phyloP scores from a whole-genome alignment of 2,797 vertebrate genomes.

The Danionella dracula region DNA sequence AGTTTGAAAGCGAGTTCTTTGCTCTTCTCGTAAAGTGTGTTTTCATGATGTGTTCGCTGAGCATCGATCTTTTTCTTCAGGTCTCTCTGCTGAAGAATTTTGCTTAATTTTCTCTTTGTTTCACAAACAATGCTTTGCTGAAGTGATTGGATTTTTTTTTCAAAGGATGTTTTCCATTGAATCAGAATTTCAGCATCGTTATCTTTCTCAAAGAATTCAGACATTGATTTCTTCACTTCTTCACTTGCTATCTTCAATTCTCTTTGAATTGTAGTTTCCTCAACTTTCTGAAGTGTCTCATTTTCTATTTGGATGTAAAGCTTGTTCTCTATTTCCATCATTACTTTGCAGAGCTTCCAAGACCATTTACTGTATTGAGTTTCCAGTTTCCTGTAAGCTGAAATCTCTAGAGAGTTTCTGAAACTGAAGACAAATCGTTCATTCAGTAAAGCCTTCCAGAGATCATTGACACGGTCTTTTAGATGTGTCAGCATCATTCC shows the following conservation, averaged over 20 bases:
- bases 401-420: conserved; percentile 66
- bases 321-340: not conserved
- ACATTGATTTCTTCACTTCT: conserved; percentile 42
- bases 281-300: too few relatives aligned
- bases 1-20: conserved; percentile 45
- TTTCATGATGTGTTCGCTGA: conserved; percentile 39
- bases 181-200: conserved; percentile 44
- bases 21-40: conserved; percentile 41
- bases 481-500: conserved; percentile 56
- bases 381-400: conserved; percentile 61
- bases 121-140: conserved; percentile 47
- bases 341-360: conserved; percentile 51
- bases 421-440: conserved; percentile 74
- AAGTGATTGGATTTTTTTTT: conserved; percentile 42
- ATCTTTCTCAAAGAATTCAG: conserved; percentile 55
- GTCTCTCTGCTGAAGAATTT: conserved; percentile 31
- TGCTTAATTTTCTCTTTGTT: conserved; percentile 33
- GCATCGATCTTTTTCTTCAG: conserved; percentile 34
- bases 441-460: conserved; percentile 65
- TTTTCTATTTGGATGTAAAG: conserved; percentile 52
- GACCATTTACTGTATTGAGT: conserved; percentile 53
- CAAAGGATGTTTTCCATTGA: conserved; percentile 56
- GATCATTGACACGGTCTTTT: conserved; percentile 51
- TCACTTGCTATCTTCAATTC: conserved; percentile 21
- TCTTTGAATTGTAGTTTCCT: not conserved